Percentiles rank a stretch among this genome's conserved stretches.
These are phyloP conservation scores for Molorchus minor DNA, from an alignment of 2,888 invertebrate genomes.

Conservation along the genomic window DNA sequence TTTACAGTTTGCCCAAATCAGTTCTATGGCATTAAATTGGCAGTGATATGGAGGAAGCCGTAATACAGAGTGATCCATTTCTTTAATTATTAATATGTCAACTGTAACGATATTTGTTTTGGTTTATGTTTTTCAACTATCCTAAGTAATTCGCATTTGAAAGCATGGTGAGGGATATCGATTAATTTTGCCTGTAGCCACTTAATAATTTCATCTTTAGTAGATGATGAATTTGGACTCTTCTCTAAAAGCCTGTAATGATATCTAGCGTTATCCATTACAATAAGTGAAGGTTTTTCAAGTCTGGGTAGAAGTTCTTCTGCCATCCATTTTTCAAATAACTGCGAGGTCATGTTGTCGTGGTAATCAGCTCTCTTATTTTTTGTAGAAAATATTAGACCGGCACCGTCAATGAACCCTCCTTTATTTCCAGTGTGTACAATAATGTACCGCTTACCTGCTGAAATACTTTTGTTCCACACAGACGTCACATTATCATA, in stretches of 20 bases:
- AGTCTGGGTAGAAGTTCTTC: slow-evolving; percentile 20
- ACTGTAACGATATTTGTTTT: too few species aligned
- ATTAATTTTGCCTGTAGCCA: background rate
- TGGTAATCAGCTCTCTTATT: slow-evolving; percentile 14
- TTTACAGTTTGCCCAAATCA: too few species aligned
- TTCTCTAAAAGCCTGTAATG: slow-evolving; percentile 5
- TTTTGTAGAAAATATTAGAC: slow-evolving; percentile 9
- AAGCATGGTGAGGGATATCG: background rate
- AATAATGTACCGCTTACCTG: background rate
- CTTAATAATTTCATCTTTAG: background rate
- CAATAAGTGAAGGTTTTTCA: background rate
- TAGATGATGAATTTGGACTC: background rate
- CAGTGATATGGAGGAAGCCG: too few species aligned
- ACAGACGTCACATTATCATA: background rate
- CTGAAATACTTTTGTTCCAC: background rate
- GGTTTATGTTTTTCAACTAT: too few species aligned
- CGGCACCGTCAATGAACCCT: too few species aligned
- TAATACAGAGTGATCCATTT: too few species aligned
- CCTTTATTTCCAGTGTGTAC: background rate
- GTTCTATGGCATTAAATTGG: too few species aligned
- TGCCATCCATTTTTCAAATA: slow-evolving; percentile 23
- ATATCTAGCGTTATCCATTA: slow-evolving; percentile 5
- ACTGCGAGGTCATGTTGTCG: slow-evolving; percentile 13
- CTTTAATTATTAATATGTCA: too few species aligned
- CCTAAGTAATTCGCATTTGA: too few species aligned